Evolutionary conservation across 2,113 vertebrate species (phyloP).

Genomic region (Talpa occidentalis): DNA sequence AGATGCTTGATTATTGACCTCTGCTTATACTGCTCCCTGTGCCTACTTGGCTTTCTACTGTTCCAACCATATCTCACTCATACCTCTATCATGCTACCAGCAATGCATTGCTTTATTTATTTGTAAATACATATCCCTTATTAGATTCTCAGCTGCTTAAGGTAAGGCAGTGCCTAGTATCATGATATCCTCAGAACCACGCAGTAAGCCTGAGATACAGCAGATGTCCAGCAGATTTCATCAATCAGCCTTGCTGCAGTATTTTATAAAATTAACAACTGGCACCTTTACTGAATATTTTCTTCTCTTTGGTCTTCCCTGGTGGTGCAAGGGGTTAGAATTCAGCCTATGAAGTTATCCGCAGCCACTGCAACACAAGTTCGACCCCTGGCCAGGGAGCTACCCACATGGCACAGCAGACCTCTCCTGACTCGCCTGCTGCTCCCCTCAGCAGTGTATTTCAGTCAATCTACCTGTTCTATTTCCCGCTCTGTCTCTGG

Average conservation of each 20-base stretch:
- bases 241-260: not conserved
- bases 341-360: no score
- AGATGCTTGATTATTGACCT: not conserved
- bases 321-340: no score
- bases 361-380: no score
- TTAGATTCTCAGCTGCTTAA: not conserved
- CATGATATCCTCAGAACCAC: not conserved
- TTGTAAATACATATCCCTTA: not conserved
- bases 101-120: not conserved
- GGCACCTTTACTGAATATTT: not conserved
- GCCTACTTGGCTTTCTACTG: not conserved
- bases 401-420: no score
- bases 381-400: no score
- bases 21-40: not conserved
- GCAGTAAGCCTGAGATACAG: not conserved
- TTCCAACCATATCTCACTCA: not conserved
- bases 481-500: no score
- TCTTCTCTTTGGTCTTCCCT: not conserved
- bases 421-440: no score
- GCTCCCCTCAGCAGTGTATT: no score
- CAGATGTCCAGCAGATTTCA: not conserved
- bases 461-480: no score
- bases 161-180: not conserved
- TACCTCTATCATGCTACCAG: not conserved
- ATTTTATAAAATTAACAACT: not conserved